phyloP scores from a whole-genome alignment of 2,888 invertebrate genomes.

The Agrilus cyanescens region DNA sequence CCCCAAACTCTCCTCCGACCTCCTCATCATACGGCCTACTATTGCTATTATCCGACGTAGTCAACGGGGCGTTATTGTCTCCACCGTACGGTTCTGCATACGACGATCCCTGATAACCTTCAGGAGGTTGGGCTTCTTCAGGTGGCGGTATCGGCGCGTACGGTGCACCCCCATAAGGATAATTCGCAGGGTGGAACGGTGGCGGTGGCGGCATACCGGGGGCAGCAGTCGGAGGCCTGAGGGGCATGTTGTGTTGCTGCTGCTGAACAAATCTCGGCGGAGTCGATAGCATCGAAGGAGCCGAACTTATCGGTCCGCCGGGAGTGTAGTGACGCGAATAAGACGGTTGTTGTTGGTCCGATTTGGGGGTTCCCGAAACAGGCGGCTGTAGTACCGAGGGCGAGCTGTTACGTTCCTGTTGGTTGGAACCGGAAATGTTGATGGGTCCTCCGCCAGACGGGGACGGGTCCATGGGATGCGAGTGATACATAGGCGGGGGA shows the following conservation, averaged over 20 bases:
- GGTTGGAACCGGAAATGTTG: slow-evolving; percentile 24
- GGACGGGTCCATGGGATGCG: slow-evolving; percentile 41
- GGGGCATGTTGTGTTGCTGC: slow-evolving; percentile 10
- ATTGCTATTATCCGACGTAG: slow-evolving; percentile 19
- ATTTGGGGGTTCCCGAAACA: slow-evolving; percentile 31
- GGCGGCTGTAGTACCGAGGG: slow-evolving; percentile 28
- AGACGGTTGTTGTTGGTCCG: slow-evolving; percentile 13
- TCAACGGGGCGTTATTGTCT: slow-evolving; percentile 12
- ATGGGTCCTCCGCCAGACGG: slow-evolving; percentile 43
- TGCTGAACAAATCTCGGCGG: slow-evolving; percentile 9
- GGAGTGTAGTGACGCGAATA: slow-evolving; percentile 28
- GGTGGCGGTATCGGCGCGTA: slow-evolving; percentile 31
- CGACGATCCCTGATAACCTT: slow-evolving; percentile 34
- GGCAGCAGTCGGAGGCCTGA: slow-evolving; percentile 8
- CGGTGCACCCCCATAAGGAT: slow-evolving; percentile 33
- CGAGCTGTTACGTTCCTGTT: slow-evolving; percentile 25
- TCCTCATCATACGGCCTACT: slow-evolving; percentile 41
- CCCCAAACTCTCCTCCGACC: slow-evolving; percentile 68
- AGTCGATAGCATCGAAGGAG: slow-evolving; percentile 6
- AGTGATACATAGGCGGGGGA: slow-evolving; percentile 35
- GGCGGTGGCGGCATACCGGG: slow-evolving; percentile 36
- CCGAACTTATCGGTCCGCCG: slow-evolving; percentile 23
- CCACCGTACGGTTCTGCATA: slow-evolving; percentile 24
- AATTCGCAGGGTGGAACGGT: slow-evolving; percentile 37
- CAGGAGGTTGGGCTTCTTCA: slow-evolving; percentile 29